phyloP scores from a whole-genome alignment of 2,888 invertebrate genomes.

The Parapristionchus giblindavisi region DNA sequence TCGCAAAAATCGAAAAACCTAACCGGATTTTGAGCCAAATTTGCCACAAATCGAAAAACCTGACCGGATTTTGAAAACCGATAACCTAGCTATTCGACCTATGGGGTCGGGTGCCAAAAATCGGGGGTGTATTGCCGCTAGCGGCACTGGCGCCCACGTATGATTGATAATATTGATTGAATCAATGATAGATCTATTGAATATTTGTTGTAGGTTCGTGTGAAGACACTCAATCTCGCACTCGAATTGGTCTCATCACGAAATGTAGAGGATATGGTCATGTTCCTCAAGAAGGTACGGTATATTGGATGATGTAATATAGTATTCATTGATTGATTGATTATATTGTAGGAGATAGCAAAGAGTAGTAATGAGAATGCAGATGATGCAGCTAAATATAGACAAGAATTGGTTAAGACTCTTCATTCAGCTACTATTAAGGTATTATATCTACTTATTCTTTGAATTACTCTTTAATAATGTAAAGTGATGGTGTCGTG shows the following conservation, averaged over 20 bases:
- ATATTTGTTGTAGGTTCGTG: conserved; percentile 72
- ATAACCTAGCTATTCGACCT: too few species aligned
- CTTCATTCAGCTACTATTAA: conserved; percentile 77
- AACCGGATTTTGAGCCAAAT: too few species aligned
- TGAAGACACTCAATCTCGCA: conserved; percentile 83
- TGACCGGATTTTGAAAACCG: too few species aligned
- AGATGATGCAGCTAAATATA: conserved; percentile 92
- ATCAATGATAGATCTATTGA: neutral
- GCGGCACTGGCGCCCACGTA: neutral
- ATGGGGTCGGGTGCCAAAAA: too few species aligned
- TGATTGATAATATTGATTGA: neutral
- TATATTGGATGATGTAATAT: neutral
- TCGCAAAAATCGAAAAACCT: too few species aligned
- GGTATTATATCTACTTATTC: neutral
- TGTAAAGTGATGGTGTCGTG: neutral
- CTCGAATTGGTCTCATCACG: conserved; percentile 89
- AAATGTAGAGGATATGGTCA: conserved; percentile 84
- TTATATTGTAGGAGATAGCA: conserved; percentile 61
- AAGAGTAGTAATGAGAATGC: conserved; percentile 73
- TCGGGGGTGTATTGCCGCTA: too few species aligned
- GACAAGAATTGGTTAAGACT: conserved; percentile 89
- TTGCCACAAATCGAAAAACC: too few species aligned
- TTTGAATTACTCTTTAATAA: neutral
- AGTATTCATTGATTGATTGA: neutral
- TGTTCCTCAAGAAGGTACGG: conserved; percentile 65